Conservation (phyloP, 2,113 vertebrate genomes). For the Eretmochelys imbricata region DNA sequence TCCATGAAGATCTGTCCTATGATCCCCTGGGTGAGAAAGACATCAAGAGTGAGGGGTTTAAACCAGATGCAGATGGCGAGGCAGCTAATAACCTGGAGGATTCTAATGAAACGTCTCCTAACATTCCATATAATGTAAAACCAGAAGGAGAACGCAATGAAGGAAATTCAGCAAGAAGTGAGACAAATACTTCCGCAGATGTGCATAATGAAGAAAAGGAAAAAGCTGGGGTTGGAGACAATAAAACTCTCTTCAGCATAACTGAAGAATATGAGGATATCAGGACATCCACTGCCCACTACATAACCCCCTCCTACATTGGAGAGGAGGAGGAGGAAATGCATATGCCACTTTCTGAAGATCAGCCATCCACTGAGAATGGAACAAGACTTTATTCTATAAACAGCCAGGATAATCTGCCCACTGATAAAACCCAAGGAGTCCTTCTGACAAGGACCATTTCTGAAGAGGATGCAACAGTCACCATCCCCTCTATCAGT, state of each 20-base stretch:
- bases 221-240: not conserved
- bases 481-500: fast-evolving
- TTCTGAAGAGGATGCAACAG: not conserved
- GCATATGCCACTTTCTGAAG: slow-evolving; percentile 40
- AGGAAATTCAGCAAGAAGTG: not conserved
- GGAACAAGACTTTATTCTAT: fast-evolving
- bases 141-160: not conserved
- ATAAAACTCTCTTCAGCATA: fast-evolving
- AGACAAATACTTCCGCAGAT: not conserved
- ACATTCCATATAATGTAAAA: not conserved
- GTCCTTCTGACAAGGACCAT: fast-evolving
- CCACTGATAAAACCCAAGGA: fast-evolving
- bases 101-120: not conserved
- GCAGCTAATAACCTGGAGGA: not conserved
- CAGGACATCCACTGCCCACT: not conserved
- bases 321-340: not conserved
- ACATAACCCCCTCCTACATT: not conserved
- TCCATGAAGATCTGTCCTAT: slow-evolving; percentile 92
- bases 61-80: not conserved
- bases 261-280: fast-evolving
- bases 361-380: slow-evolving; percentile 53
- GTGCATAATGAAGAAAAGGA: fast-evolving
- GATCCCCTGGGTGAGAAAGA: slow-evolving; percentile 68
- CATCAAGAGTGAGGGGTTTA: not conserved
- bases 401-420: fast-evolving